Percentiles rank a stretch among this genome's conserved stretches.
Conservation (phyloP, 2,888 invertebrate species). For the Heterodera filipjevi region DNA sequence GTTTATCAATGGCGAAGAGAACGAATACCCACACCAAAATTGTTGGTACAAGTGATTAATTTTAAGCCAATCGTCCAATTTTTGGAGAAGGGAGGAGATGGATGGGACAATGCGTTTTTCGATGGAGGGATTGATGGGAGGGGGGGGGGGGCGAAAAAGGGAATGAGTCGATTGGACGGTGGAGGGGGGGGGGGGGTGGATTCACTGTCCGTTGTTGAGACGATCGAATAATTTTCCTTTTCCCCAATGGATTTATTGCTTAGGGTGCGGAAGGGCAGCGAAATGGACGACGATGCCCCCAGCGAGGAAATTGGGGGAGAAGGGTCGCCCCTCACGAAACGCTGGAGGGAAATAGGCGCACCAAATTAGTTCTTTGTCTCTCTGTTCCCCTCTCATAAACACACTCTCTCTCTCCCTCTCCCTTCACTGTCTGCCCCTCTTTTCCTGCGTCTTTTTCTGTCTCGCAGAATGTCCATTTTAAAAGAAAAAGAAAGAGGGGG, state of each 20-base stretch:
- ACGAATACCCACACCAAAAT: too few relatives aligned
- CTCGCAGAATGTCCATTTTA: neutral
- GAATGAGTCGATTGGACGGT: neutral
- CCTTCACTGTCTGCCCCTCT: neutral
- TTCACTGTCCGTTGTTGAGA: neutral
- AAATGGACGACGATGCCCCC: constrained; percentile 5
- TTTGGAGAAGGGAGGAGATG: too few relatives aligned
- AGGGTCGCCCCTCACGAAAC: neutral
- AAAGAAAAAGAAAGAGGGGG: neutral
- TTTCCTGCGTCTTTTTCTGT: neutral
- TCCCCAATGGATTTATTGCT: neutral
- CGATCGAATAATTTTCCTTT: neutral
- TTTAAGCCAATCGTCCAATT: neutral
- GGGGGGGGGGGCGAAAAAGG: neutral
- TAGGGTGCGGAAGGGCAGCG: neutral
- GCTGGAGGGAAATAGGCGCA: constrained; percentile 9
- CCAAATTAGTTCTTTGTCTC: constrained; percentile 4
- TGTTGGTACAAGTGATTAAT: neutral
- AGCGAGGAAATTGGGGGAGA: neutral
- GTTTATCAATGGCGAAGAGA: too few relatives aligned
- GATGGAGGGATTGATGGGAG: neutral
- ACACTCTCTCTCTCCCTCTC: neutral
- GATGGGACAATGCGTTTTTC: too few relatives aligned
- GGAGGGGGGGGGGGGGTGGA: neutral
- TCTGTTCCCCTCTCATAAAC: neutral